Conservation (phyloP, 2,888 invertebrate genomes). For the Parasteatoda lunata region DNA sequence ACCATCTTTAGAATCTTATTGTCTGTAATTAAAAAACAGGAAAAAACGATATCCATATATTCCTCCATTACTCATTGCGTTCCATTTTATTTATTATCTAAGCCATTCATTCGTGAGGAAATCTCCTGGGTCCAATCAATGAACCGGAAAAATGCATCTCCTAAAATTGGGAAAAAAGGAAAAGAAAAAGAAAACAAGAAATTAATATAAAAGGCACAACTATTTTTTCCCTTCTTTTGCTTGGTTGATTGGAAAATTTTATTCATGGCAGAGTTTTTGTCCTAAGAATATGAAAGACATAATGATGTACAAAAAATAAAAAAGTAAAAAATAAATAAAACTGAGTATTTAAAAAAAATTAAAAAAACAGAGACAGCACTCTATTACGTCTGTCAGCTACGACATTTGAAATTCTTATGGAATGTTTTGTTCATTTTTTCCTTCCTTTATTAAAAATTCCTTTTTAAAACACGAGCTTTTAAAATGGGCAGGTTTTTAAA, state of each 20-base stretch:
- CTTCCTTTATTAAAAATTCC: background rate
- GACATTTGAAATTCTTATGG: background rate
- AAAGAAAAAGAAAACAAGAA: slow-evolving; percentile 7
- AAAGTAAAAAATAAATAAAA: too few relatives aligned
- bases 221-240: slow-evolving; percentile 35
- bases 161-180: background rate
- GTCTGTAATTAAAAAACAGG: slow-evolving; percentile 43
- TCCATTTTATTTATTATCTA: slow-evolving; percentile 48
- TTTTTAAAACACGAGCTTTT: background rate
- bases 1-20: slow-evolving; percentile 7
- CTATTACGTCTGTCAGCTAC: slow-evolving; percentile 46
- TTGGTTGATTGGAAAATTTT: slow-evolving; percentile 56
- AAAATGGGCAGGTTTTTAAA: too few relatives aligned
- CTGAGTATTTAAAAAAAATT: background rate
- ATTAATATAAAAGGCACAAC: slow-evolving; percentile 34
- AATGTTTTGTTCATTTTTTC: background rate
- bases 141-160: slow-evolving; percentile 42
- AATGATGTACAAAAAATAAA: background rate
- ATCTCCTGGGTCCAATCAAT: slow-evolving; percentile 51
- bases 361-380: slow-evolving; percentile 15
- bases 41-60: slow-evolving; percentile 28
- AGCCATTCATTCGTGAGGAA: slow-evolving; percentile 28
- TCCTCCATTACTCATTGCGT: slow-evolving; percentile 34
- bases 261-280: slow-evolving; percentile 10
- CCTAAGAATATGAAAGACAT: slow-evolving; percentile 24